phyloP scores from a whole-genome alignment of 2,888 invertebrate genomes.

The Dynastes tityus region DNA sequence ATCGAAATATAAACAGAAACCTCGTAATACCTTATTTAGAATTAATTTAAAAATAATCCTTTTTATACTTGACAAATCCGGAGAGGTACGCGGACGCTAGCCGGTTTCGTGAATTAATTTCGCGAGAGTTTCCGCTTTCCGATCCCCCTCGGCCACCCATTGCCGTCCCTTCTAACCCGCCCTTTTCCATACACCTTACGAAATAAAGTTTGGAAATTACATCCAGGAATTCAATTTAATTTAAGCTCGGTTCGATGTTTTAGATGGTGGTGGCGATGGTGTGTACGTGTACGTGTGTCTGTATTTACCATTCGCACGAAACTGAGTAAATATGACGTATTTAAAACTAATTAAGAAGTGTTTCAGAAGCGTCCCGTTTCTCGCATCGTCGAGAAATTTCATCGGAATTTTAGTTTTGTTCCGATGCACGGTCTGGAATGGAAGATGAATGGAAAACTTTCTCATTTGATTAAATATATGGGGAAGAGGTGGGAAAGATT shows the following conservation, averaged over 20 bases:
- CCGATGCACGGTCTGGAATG: neutral
- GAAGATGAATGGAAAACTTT: neutral
- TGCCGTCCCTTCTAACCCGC: neutral
- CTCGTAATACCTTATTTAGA: conserved; percentile 33
- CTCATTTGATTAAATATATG: conserved; percentile 6
- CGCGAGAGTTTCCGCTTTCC: neutral
- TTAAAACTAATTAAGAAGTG: conserved; percentile 47
- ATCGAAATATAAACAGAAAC: conserved; percentile 3
- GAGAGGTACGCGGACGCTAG: neutral
- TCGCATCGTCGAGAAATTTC: neutral
- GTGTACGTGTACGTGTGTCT: neutral
- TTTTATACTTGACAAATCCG: conserved; percentile 45
- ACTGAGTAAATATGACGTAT: conserved; percentile 43
- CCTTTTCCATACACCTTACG: conserved; percentile 12
- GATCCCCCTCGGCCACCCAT: neutral
- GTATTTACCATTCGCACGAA: conserved; percentile 29
- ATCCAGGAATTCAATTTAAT: conserved; percentile 47
- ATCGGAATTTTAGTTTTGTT: conserved; percentile 22
- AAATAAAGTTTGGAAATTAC: conserved; percentile 48
- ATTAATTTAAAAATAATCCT: conserved; percentile 45
- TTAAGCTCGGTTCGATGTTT: conserved; percentile 44
- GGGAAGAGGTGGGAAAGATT: neutral
- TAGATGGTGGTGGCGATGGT: conserved; percentile 5
- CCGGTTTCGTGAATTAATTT: conserved; percentile 27
- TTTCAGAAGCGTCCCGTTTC: conserved; percentile 20